Evolutionary conservation across 2,113 vertebrate genomes (phyloP).

Genomic region (Mionectes macconnelli): DNA sequence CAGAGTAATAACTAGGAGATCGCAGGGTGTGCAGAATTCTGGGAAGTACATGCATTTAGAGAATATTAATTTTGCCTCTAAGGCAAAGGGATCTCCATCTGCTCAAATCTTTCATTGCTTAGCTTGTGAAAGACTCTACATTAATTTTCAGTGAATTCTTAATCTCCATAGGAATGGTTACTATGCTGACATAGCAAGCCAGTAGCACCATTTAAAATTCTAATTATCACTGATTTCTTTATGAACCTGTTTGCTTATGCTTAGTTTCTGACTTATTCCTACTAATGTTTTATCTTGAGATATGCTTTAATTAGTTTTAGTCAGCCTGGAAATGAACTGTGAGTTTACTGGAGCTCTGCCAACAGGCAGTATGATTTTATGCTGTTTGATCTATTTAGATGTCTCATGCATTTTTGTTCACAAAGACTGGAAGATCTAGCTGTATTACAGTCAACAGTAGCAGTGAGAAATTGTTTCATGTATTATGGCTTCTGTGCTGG

Average conservation of each 20-base stretch:
- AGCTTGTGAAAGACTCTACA: neutral
- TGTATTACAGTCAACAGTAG: neutral
- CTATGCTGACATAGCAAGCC: neutral
- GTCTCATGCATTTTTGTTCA: neutral
- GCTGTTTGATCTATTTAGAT: neutral
- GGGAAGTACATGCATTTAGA: neutral
- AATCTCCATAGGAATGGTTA: neutral
- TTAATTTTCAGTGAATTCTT: slow-evolving; percentile 8
- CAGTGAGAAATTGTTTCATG: neutral
- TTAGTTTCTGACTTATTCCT: neutral
- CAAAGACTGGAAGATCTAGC: neutral
- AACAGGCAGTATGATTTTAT: neutral
- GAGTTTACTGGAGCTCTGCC: neutral
- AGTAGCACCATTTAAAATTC: neutral
- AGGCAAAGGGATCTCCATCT: neutral
- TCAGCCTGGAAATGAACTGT: neutral
- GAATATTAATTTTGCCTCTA: neutral
- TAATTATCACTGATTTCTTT: neutral
- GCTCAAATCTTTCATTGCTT: neutral
- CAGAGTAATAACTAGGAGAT: neutral
- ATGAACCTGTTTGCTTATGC: neutral
- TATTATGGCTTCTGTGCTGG: neutral
- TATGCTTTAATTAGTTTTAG: neutral
- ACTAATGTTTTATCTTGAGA: neutral
- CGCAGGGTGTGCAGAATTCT: neutral